Conservation (phyloP, 2,888 invertebrate species). For the Acanthococcus lagerstroemiae region DNA sequence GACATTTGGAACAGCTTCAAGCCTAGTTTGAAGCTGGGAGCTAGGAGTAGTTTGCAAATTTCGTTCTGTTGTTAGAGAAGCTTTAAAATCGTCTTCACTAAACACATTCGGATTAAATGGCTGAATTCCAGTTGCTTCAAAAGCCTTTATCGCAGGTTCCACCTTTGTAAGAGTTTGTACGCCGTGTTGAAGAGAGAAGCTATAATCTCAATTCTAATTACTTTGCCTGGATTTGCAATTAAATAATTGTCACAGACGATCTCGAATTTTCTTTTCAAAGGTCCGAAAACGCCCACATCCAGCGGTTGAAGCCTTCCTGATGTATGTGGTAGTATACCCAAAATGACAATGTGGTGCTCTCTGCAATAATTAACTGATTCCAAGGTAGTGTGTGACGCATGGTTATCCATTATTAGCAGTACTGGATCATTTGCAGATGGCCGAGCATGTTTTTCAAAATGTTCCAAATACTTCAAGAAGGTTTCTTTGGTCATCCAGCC, state of each 20-base stretch:
- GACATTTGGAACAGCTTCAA: too few species aligned
- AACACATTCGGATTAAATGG: too few species aligned
- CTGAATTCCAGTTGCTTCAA: too few species aligned
- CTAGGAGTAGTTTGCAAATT: too few species aligned
- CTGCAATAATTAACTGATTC: not conserved
- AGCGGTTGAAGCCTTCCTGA: conserved; percentile 6
- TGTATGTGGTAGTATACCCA: conserved; percentile 8
- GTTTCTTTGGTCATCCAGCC: conserved; percentile 32
- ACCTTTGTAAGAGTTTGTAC: too few species aligned
- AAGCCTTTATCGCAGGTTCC: too few species aligned
- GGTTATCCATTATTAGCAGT: conserved; percentile 11
- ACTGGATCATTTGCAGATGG: not conserved
- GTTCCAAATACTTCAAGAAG: conserved; percentile 6
- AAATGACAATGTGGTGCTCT: not conserved
- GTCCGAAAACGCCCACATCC: conserved; percentile 2
- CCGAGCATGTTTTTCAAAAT: conserved; percentile 2
- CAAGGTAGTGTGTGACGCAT: conserved; percentile 1
- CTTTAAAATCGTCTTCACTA: too few species aligned
- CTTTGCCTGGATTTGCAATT: too few species aligned
- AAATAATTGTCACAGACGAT: not conserved
- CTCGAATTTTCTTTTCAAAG: not conserved
- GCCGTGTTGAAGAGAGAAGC: too few species aligned
- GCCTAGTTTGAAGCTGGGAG: too few species aligned
- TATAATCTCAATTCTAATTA: too few species aligned
- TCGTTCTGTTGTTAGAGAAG: too few species aligned